Evolutionary conservation across 2,888 invertebrate species (phyloP), one percentile per base, ranked within the genome.

Genomic region (Trisateles emortualis): DNA sequence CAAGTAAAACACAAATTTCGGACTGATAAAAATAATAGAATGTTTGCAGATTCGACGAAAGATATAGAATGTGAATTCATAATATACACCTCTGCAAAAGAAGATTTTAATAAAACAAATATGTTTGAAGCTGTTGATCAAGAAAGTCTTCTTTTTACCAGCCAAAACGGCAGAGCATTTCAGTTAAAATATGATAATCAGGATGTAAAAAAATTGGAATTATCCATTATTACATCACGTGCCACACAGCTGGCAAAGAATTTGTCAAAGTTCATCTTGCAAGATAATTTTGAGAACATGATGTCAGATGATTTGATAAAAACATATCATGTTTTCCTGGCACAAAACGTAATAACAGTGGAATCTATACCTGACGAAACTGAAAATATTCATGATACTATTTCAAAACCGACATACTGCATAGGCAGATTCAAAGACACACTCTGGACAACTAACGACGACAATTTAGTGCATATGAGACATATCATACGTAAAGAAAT

Each of bases 51-150:
- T 0, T 36, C 5, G 11, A 32, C 29, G 4, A 52, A 58, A 13
- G 51, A 49, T 24, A 16, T 33, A 14, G 53, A 68, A 6, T 66
- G 57, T 43, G 39, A 59, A 30, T 70, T 63, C 32, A 36, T 70
- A 16, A 68, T 70, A 33, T 70, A 58, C 39, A 70, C 70, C 0
- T 39, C 63, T 17, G 67, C 65, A 22, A 41, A 51, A 22, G 56
- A 57, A 17, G 51, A 49, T 0, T 53, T 57, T 52, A 29, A 19
- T 2, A 53, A 54, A 46, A 53, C 46, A 1, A 43, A 43, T 13
- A n/a, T 33, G 4, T 44, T 32, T 3, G 13, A 46, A 24, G 13
- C 22, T 14, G 30, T 17, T 5, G 43, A 48, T 9, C 24, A 33
- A 17, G 33, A 53, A 33, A 19, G 36, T 43, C 53, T 65, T 17